Percentiles rank a stretch among this genome's conserved stretches.
Conservation (phyloP, 1,140 invertebrate species). For the Hylaeus volcanicus region DNA sequence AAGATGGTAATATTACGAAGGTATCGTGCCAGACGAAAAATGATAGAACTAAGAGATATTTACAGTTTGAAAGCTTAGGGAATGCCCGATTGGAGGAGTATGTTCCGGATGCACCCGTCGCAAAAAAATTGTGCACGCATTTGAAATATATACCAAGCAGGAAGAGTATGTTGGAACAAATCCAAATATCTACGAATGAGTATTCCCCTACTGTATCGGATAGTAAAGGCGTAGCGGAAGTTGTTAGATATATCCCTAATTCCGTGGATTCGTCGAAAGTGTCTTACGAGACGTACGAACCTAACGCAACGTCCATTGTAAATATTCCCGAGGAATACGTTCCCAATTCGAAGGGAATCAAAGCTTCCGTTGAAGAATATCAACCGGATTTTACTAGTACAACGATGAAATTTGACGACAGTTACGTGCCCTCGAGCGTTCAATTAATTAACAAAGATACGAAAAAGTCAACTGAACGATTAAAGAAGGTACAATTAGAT, state of each 20-base stretch:
- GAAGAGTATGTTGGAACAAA: conserved; percentile 63
- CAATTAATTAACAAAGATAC: conserved; percentile 17
- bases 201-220: conserved; percentile 57
- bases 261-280: conserved; percentile 44
- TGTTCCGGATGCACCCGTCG: conserved; percentile 56
- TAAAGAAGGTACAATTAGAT: conserved; percentile 20
- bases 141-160: conserved; percentile 67
- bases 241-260: conserved; percentile 64
- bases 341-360: conserved; percentile 65
- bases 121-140: conserved; percentile 35
- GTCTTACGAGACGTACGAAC: conserved; percentile 64
- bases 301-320: conserved; percentile 22
- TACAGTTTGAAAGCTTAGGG: background rate
- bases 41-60: conserved; percentile 27
- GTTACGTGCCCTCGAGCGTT: conserved; percentile 67
- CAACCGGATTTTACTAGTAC: conserved; percentile 68
- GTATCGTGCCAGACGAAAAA: conserved; percentile 20
- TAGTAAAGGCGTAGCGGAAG: background rate
- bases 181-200: conserved; percentile 58
- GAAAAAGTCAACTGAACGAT: conserved; percentile 10
- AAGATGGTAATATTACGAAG: background rate
- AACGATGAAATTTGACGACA: conserved; percentile 65
- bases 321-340: conserved; percentile 59
- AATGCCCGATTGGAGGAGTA: conserved; percentile 63
- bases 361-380: conserved; percentile 62